Conservation (phyloP, 2,888 invertebrate species). For the Nomada ruficornis region DNA sequence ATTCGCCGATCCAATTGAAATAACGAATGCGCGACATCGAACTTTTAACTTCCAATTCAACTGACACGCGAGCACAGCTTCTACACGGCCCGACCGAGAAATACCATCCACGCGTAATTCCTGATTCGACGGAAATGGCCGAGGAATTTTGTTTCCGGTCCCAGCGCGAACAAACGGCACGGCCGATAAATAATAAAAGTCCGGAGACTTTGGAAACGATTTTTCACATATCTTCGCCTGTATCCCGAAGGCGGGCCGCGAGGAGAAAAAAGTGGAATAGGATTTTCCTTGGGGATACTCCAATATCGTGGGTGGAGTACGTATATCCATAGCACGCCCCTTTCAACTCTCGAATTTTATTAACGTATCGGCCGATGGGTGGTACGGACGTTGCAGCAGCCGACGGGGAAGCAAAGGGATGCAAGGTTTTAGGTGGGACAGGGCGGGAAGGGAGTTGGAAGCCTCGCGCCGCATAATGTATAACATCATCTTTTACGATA, state of each 20-base stretch:
- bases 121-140: slow-evolving; percentile 55
- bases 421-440: slow-evolving; percentile 29
- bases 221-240: slow-evolving; percentile 74
- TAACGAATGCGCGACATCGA: neutral
- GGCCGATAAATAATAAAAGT: slow-evolving; percentile 74
- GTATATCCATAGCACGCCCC: slow-evolving; percentile 74
- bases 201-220: slow-evolving; percentile 69
- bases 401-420: slow-evolving; percentile 16
- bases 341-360: slow-evolving; percentile 81
- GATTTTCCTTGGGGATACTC: slow-evolving; percentile 76
- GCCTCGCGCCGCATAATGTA: slow-evolving; percentile 81
- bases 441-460: slow-evolving; percentile 65
- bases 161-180: slow-evolving; percentile 68
- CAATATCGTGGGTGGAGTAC: slow-evolving; percentile 74
- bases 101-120: slow-evolving; percentile 46
- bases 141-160: slow-evolving; percentile 65
- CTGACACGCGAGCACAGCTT: neutral
- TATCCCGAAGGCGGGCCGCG: slow-evolving; percentile 62
- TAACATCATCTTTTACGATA: slow-evolving; percentile 83
- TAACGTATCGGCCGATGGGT: slow-evolving; percentile 77
- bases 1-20: neutral
- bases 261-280: slow-evolving; percentile 70
- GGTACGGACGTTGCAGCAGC: slow-evolving; percentile 67
- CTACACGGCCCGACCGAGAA: neutral
- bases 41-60: neutral